Evolutionary conservation across 2,888 invertebrate genomes (phyloP).

Genomic region (Pachydiplax longipennis): DNA sequence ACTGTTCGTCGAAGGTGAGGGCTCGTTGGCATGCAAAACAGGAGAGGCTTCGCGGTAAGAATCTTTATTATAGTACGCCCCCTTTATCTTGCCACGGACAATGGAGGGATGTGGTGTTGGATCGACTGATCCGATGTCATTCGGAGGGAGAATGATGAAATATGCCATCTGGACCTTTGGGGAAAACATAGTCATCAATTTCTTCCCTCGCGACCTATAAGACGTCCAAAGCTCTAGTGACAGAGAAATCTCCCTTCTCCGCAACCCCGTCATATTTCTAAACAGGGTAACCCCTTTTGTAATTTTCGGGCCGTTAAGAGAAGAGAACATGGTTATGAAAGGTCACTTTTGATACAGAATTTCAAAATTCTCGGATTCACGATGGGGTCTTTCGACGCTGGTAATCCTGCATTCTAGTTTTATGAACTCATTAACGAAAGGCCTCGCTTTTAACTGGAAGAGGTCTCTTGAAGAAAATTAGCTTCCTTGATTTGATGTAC

Average conservation of each 20-base stretch:
- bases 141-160: slow-evolving; percentile 30
- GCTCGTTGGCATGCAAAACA: neutral
- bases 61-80: neutral
- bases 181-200: slow-evolving; percentile 43
- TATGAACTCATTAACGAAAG: too few relatives aligned
- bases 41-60: neutral
- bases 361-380: too few relatives aligned
- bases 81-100: neutral
- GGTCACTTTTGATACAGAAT: neutral
- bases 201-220: neutral
- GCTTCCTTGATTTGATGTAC: too few relatives aligned
- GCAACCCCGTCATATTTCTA: neutral
- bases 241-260: neutral
- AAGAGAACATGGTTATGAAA: neutral
- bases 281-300: neutral
- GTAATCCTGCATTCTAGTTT: too few relatives aligned
- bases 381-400: too few relatives aligned
- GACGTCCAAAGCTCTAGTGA: neutral
- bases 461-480: too few relatives aligned
- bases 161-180: slow-evolving; percentile 43
- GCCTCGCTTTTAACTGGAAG: too few relatives aligned
- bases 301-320: neutral
- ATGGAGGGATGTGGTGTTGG: neutral
- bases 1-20: neutral
- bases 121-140: slow-evolving; percentile 20